Evolutionary conservation across 2,797 vertebrate genomes (phyloP), one percentile per base, ranked within the genome.

Genomic region (Hipposideros larvatus): DNA sequence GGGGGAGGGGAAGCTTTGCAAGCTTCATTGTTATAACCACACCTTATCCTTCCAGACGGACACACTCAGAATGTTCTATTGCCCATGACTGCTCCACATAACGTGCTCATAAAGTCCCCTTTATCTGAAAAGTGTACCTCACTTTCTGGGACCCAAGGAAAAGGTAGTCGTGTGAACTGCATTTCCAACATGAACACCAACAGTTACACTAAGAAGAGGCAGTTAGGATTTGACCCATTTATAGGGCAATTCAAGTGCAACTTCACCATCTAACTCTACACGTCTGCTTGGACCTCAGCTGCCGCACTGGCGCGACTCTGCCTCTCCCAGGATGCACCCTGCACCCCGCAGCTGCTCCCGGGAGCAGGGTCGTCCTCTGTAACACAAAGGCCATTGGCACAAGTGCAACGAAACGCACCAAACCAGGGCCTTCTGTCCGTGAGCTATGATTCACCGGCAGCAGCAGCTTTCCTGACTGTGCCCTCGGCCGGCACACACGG

Each of bases 271-370:
- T 63, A 18, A 61, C 43, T 19, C 16, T 5, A 28, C 5, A 28
- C 0, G 0, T 41, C 48, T 63, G 31, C 48, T 73, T 34, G 53
- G 21, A 26, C 73, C 41, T 73, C 70, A 59, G 1, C 34, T 26
- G 51, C 26, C 31, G 22, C 11, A 37, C 55, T 2, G 0, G n/a
- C 26, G 66, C 14, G 41, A 34, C 31, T 4, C 11, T 71, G 31
- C 53, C 48, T 15, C 0, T 21, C 24, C 8, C 22, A 1, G 37
- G 31, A 41, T 0, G 19, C 1, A 0, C 9, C 46, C 19, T 43
- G 61, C 9, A 10, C 13, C 48, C 48, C 2, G 48, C 48, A 51
- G 63, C 59, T 14, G 14, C 19, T 53, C 11, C n/a, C 6, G 34
- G 28, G 37, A 84, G 78, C 51, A 43, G 7, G 28, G 83, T 19